Percentiles rank a stretch among this genome's conserved stretches.
Evolutionary conservation across 1,140 invertebrate species (phyloP).

Genomic region (Homalodisca vitripennis): DNA sequence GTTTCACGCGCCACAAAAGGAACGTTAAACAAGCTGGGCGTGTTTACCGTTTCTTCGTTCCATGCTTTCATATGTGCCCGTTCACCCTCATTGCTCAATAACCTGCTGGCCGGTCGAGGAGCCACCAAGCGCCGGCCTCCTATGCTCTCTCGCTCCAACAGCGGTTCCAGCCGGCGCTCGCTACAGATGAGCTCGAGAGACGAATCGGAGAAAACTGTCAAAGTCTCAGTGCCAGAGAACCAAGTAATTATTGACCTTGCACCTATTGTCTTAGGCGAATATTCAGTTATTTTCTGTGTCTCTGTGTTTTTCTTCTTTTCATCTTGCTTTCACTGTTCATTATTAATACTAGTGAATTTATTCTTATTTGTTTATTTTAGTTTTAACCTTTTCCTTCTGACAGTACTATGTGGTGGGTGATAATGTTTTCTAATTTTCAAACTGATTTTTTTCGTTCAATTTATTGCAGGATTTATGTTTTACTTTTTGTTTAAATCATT

Average conservation of each 20-base stretch:
- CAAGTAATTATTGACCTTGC: constrained; percentile 63
- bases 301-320: neutral
- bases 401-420: too few relatives aligned
- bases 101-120: constrained; percentile 84
- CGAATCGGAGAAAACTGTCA: constrained; percentile 80
- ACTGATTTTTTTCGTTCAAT: too few relatives aligned
- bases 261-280: neutral
- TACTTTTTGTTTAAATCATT: too few relatives aligned
- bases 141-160: constrained; percentile 86
- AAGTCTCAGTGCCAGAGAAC: constrained; percentile 87
- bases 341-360: too few relatives aligned
- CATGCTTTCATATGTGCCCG: constrained; percentile 96
- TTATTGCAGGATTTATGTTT: too few relatives aligned
- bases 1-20: constrained; percentile 94
- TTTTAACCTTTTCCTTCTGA: too few relatives aligned
- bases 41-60: constrained; percentile 97
- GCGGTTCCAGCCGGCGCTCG: constrained; percentile 75
- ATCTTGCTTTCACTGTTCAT: neutral
- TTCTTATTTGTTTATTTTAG: too few relatives aligned
- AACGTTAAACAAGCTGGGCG: constrained; percentile 91
- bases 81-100: constrained; percentile 88
- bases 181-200: constrained; percentile 81
- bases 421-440: too few relatives aligned
- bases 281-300: constrained; percentile 8
- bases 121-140: constrained; percentile 83